Evolutionary conservation across 2,113 vertebrate species (phyloP).

Genomic region (Ellobius talpinus): DNA sequence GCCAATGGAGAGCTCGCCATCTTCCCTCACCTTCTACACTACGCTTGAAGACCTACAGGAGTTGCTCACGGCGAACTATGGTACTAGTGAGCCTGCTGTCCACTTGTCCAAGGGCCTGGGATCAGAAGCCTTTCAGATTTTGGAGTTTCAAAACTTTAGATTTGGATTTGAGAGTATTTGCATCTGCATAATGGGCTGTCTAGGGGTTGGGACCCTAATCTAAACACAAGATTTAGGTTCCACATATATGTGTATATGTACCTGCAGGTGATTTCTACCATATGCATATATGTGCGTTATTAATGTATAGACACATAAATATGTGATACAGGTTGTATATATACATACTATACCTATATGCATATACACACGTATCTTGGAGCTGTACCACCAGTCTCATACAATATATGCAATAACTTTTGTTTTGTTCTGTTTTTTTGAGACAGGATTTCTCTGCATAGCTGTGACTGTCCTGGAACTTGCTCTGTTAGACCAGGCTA

Average conservation of each 20-base stretch:
- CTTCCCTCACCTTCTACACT: conserved; percentile 49
- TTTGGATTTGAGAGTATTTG: neutral
- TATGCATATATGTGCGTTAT: neutral
- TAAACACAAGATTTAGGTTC: conserved; percentile 7
- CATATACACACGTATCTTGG: neutral
- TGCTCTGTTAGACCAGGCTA: neutral
- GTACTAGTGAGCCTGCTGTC: neutral
- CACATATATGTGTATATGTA: neutral
- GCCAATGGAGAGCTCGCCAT: conserved; percentile 49
- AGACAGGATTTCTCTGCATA: neutral
- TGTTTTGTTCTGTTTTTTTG: neutral
- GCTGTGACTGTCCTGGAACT: neutral
- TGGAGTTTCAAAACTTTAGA: neutral
- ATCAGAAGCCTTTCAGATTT: neutral
- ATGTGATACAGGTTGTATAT: neutral
- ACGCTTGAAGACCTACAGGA: conserved; percentile 68
- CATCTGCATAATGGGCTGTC: neutral
- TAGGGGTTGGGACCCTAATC: neutral
- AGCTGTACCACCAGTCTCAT: neutral
- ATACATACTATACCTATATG: neutral
- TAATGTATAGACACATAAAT: neutral
- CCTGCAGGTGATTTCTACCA: neutral
- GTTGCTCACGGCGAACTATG: conserved; percentile 66
- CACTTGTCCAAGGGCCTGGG: neutral
- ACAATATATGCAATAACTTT: neutral